phyloP scores from a whole-genome alignment of 1,140 invertebrate genomes.

The Drosophila orosa region DNA sequence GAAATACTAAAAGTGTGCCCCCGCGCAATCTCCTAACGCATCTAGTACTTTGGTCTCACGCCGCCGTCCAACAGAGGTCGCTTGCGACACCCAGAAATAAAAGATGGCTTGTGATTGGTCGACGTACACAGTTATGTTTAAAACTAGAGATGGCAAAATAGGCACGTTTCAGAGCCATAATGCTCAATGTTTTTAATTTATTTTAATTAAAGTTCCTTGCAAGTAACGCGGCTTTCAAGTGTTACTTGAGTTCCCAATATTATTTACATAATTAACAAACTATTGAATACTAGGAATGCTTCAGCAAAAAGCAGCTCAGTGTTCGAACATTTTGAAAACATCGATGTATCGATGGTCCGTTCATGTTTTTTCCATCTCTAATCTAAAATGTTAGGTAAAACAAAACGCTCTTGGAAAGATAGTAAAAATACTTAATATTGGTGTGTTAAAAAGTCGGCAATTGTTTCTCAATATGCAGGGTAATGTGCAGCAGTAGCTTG shows the following conservation, averaged over 20 bases:
- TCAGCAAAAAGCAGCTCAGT: neutral
- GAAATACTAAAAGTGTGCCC: too few relatives aligned
- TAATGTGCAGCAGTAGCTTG: conserved; percentile 37
- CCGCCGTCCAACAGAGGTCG: conserved; percentile 70
- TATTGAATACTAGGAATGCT: neutral
- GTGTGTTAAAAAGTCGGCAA: conserved; percentile 44
- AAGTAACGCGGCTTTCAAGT: too few relatives aligned
- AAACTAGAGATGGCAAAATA: conserved; percentile 18
- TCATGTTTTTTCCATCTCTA: conserved; percentile 7
- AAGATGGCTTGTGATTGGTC: conserved; percentile 73
- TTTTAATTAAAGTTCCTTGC: too few relatives aligned
- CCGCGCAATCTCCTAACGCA: too few relatives aligned
- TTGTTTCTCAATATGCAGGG: conserved; percentile 44
- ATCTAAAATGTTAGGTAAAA: conserved; percentile 76
- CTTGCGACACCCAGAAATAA: conserved; percentile 58
- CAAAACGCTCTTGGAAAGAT: conserved; percentile 64
- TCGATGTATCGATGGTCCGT: conserved; percentile 8
- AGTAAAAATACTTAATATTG: conserved; percentile 73
- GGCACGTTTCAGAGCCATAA: too few relatives aligned
- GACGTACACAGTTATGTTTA: conserved; percentile 69
- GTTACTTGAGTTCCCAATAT: neutral
- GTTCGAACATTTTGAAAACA: neutral
- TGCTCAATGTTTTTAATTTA: neutral
- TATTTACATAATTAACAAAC: neutral
- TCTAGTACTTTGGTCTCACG: too few relatives aligned